Evolutionary conservation across 2,797 vertebrate species (phyloP).

Genomic region (Acrocephalus scirpaceus): DNA sequence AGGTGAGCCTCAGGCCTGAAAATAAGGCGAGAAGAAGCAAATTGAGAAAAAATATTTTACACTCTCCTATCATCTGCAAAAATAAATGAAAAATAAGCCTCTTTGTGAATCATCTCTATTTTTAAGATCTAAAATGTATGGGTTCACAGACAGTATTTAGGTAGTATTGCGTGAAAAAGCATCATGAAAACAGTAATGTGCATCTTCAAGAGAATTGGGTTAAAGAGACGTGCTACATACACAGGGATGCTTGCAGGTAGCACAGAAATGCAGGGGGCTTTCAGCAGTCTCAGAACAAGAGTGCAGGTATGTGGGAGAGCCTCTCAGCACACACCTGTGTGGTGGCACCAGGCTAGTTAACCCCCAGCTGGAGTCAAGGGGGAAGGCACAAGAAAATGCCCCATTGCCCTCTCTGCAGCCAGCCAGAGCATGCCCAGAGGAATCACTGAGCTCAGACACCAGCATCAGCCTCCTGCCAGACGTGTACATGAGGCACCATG

Average conservation of each 20-base stretch:
- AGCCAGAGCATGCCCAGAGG: neutral
- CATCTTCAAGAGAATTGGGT: neutral
- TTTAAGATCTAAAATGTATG: neutral
- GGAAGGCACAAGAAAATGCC: neutral
- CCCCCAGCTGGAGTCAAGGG: neutral
- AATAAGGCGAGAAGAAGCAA: neutral
- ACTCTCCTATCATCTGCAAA: neutral
- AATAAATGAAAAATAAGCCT: neutral
- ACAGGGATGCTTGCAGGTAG: fast-evolving
- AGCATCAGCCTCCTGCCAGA: neutral
- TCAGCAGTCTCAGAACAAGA: neutral
- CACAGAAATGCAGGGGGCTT: neutral
- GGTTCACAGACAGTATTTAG: neutral
- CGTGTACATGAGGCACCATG: fast-evolving
- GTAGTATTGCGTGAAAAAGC: neutral
- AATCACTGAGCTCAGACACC: neutral
- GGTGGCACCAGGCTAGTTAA: neutral
- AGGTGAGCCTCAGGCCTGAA: neutral
- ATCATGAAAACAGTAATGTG: neutral
- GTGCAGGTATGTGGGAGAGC: neutral
- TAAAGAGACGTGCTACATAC: neutral
- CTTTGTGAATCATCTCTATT: neutral
- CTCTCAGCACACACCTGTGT: neutral
- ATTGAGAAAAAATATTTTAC: neutral
- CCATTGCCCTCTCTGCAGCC: neutral